Base-by-base conservation (phyloP, 2,797 vertebrate species). In the Hoplostethus mediterraneus region DNA sequence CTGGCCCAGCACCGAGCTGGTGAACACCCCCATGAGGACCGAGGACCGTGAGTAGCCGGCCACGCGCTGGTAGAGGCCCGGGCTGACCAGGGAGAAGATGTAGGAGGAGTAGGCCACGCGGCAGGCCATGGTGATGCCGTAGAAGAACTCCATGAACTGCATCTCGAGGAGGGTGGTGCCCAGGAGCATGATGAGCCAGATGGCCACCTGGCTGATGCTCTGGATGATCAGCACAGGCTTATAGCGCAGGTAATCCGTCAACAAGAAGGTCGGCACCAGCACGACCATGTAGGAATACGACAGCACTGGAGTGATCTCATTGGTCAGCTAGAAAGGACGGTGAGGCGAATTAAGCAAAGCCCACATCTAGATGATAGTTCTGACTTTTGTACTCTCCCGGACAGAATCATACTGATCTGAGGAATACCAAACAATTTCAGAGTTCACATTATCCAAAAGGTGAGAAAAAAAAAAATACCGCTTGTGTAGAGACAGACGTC, bases 121-220 rank as follows among this genome's bases (percentile, higher is more conserved):
- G 0, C 97, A 95, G 0, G 98, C 98, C 98, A 99, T 97, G 57
- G 96, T 97, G 89, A 99, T 14, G 53, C 97, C 91, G 0, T 96
- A 99, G 94, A 96, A 99, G 85, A 98, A 94, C 94, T 99, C 98
- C 98, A 99, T 97, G 75, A 98, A 79, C 90, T 99, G 97, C 97
- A 99, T 98, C 83, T 96, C 89, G 0, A 94, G 59, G 33, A 98
- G 80, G 0, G 92, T 88, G 59, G 51, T 69, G 63, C 96, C 96
- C 1, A 92, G 75, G 12, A 98, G 91, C 68, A 99, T 88, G 30
- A 99, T 75, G 51, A 97, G 71, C 97, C 98, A 99, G 83, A 97
- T 96, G 17, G 94, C 69, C 72, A 98, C 91, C 56, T 96, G 94
- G 83, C 97, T 98, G 67, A 98, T 36, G 67, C 95, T 94, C 90